Evolutionary conservation across 2,797 vertebrate species (phyloP).

Genomic region (Tapera naevia): DNA sequence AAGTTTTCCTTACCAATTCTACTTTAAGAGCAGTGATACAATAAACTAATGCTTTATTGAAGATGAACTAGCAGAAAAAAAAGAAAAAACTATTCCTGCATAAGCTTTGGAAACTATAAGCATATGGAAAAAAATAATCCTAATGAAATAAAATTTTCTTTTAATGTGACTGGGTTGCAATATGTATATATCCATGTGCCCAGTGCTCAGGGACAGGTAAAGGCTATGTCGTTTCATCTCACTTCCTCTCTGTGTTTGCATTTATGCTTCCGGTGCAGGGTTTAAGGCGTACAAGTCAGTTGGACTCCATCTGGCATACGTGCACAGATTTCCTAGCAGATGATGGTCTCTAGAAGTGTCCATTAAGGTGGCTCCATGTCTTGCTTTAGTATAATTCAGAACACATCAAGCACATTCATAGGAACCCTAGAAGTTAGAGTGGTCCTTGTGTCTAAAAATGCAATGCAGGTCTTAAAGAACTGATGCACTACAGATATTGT

Average conservation of each 20-base stretch:
- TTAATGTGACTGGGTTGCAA: background rate
- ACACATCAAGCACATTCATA: background rate
- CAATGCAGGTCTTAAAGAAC: background rate
- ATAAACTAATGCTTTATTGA: background rate
- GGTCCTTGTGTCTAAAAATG: background rate
- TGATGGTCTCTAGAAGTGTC: background rate
- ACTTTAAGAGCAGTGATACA: background rate
- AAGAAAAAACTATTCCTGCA: background rate
- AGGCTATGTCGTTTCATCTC: background rate
- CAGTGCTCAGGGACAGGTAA: background rate
- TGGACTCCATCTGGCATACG: background rate
- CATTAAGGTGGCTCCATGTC: accelerated
- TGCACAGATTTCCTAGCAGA: background rate
- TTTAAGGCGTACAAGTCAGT: background rate
- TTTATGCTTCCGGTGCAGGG: background rate
- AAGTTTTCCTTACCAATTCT: background rate
- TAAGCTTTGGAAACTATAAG: background rate
- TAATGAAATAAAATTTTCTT: background rate
- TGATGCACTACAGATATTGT: background rate
- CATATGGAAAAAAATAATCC: background rate
- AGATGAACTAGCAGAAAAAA: background rate
- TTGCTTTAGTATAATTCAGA: background rate
- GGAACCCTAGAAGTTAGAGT: background rate
- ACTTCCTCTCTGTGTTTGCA: background rate
- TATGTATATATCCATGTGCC: background rate